phyloP scores from a whole-genome alignment of 2,797 vertebrate species.

The Gymnodraco acuticeps region DNA sequence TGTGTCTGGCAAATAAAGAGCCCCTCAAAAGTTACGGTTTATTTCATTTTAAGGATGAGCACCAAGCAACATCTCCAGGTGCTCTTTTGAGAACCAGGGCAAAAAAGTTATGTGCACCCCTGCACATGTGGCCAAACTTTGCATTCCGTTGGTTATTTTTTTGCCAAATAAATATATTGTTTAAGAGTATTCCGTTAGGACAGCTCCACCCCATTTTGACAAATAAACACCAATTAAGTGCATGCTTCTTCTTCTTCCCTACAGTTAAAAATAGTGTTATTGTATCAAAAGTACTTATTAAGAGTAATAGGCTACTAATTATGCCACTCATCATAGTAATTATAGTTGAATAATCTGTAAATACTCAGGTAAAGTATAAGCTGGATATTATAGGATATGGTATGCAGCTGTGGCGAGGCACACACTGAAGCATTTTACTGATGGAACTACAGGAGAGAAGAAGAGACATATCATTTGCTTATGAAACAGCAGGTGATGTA shows the following conservation, averaged over 20 bases:
- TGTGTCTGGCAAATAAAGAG: too few species aligned
- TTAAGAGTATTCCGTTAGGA: not conserved
- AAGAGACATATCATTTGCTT: not conserved
- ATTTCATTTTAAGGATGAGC: too few species aligned
- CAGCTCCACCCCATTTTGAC: not conserved
- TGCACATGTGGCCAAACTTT: not conserved
- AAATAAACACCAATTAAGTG: not conserved
- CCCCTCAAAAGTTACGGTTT: too few species aligned
- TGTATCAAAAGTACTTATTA: not conserved
- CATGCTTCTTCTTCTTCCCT: not conserved
- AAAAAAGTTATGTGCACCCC: too few species aligned
- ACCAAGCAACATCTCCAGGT: too few species aligned
- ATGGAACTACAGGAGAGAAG: not conserved
- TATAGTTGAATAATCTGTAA: not conserved
- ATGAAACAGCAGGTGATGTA: conserved; percentile 3
- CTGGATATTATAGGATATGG: not conserved
- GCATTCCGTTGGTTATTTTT: not conserved
- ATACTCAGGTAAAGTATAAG: not conserved
- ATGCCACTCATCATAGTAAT: not conserved
- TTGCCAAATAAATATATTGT: not conserved
- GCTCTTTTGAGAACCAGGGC: too few species aligned
- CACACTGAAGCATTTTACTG: not conserved
- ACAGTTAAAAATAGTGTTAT: not conserved
- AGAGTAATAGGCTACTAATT: not conserved
- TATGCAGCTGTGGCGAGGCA: not conserved